Base-by-base conservation (phyloP, 2,888 invertebrate genomes). In the Oscheius sp. region DNA sequence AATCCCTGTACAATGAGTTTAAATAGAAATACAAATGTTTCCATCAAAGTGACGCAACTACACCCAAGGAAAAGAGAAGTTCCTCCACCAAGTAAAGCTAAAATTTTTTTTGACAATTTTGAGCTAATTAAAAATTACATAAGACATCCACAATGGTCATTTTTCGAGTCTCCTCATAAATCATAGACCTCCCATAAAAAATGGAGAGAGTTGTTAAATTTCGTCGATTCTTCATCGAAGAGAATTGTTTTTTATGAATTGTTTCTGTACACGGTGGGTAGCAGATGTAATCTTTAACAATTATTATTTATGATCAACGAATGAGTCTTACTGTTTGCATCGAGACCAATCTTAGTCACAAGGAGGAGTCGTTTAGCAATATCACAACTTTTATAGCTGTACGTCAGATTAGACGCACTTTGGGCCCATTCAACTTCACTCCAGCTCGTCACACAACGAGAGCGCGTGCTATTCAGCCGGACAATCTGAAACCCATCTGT, bases 21-120 rank as follows among this genome's bases (percentile, higher is more conserved):
- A 68, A 78, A 76, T 5, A 78, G 42, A 69, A 75, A 78, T 10
- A 78, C 69, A 63, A 78, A 78, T 50, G 71, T 74, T 66, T 78
- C 78, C 75, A 78, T 75, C n/a, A 78, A 42, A 23, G 78, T 78
- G 15, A 78, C 72, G 67, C 78, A 78, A 55, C 78, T 78, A 57
- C 75, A 78, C 33, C 78, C 78, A 68, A 78, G 72, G 46, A 78
- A 78, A 20, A 78, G 65, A 23, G 78, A 78, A n/a, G 74, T 75
- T 1, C 72, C 71, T 5, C 78, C 78, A 29, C 78, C 78, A 15
- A 78, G 65, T 27, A 55, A 71, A 61, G 73, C 78, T 78, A 48
- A 58, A 74, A 55, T 17, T 48, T n/a, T 23, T n/a, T 33, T n/a
- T 33, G 31, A 10, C 25, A 23, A 50, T 15, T 50, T 50, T 17